Conservation (phyloP, 2,888 invertebrate species). For the Diploptera punctata region DNA sequence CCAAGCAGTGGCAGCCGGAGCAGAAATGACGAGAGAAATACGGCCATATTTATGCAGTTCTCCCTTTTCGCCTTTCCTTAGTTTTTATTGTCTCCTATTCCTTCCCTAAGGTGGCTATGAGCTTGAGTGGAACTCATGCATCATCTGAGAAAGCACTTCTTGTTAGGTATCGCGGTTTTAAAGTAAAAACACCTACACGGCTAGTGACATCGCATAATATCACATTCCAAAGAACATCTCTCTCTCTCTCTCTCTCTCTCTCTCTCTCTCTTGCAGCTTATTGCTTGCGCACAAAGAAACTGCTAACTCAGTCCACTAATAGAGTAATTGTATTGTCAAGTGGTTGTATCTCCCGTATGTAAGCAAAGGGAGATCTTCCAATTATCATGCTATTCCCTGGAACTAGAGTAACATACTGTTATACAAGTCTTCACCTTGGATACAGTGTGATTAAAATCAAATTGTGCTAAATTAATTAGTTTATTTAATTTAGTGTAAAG, state of each 20-base stretch:
- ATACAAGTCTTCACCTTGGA: too few species aligned
- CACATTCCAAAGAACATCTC: not conserved
- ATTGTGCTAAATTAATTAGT: too few species aligned
- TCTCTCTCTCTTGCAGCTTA: too few species aligned
- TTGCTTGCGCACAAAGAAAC: too few species aligned
- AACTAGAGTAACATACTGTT: too few species aligned
- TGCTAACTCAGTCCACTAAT: not conserved
- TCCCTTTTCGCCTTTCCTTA: constrained; percentile 33
- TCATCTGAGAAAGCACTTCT: constrained; percentile 35
- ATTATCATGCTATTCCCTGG: too few species aligned
- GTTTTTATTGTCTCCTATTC: constrained; percentile 36
- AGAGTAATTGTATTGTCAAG: not conserved
- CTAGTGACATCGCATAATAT: constrained; percentile 28
- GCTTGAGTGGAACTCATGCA: constrained; percentile 35
- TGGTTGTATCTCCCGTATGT: not conserved
- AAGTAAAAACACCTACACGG: constrained; percentile 33
- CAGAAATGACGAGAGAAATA: constrained; percentile 33
- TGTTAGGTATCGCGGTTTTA: constrained; percentile 34
- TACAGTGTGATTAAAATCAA: too few species aligned
- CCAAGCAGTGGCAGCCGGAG: not conserved
- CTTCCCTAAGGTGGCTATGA: constrained; percentile 1
- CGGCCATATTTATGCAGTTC: constrained; percentile 40
- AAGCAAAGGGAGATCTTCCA: too few species aligned
- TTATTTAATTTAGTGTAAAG: too few species aligned
- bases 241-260: not conserved